These are phyloP conservation scores for Cathartes aura DNA, from an alignment of 2,113 vertebrate genomes.

Conservation along the genomic window DNA sequence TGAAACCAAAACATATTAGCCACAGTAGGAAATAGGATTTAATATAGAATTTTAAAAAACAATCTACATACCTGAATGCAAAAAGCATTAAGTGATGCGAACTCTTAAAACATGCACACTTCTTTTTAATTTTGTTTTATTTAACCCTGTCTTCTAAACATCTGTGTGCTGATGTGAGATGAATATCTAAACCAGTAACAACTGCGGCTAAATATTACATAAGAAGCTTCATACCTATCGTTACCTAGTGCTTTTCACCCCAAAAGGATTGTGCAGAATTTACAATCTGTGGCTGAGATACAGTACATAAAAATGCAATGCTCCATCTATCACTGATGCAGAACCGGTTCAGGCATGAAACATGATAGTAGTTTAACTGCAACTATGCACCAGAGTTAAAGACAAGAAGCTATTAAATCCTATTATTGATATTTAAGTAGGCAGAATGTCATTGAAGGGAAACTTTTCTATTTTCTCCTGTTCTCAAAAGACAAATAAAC, in stretches of 20 bases:
- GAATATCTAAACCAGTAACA: conserved; percentile 15
- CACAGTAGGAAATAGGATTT: not conserved
- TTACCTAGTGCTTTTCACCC: not conserved
- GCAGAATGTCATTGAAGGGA: not conserved
- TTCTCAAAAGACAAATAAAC: not conserved
- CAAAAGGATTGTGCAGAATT: not conserved
- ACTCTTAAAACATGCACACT: not conserved
- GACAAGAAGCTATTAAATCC: not conserved
- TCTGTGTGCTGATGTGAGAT: not conserved
- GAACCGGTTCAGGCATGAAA: not conserved
- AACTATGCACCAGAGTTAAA: not conserved
- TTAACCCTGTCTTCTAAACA: not conserved
- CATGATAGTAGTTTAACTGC: not conserved
- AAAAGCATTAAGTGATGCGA: not conserved
- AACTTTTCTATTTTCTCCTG: not conserved
- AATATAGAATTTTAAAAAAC: not conserved
- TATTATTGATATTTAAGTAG: not conserved
- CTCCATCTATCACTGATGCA: not conserved
- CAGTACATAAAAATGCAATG: not conserved
- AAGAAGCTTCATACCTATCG: not conserved
- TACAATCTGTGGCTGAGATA: not conserved
- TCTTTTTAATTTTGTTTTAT: not conserved
- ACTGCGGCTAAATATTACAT: not conserved
- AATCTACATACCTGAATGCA: not conserved
- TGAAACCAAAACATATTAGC: not conserved